Evolutionary conservation across 2,888 invertebrate species (phyloP), one percentile per base, ranked within the genome.

Genomic region (Parochlus steinenii): DNA sequence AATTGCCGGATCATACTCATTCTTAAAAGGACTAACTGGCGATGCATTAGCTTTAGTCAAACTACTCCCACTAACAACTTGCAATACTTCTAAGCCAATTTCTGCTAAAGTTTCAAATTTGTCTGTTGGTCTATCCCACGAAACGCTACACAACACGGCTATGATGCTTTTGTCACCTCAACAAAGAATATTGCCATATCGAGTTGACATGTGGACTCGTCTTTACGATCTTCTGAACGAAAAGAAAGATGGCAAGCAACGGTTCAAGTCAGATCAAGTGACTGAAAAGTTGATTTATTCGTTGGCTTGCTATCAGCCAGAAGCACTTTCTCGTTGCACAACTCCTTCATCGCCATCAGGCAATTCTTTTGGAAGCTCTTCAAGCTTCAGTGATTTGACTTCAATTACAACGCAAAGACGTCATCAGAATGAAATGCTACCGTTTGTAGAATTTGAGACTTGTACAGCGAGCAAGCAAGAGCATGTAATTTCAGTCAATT

Each of bases 401-500:
- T 45, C 51, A 37, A 44, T 47, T 40, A 37, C 47, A 35, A 63
- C 65, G 25, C 54, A 52, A 39, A 59, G 56, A 14, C 59, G 54
- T 46, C 46, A 54, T 52, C 52, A 51, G 34, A 62, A 59, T 40
- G 75, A 75, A 48, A 53, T 67, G 39, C 58, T 86, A 46, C 86
- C 85, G 0, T 86, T 86, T 59, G 65, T 75, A 40, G 86, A 86
- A 56, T 64, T 75, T 10, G 85, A 86, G 55, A 77, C 76, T 25
- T 85, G 85, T 52, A 85, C 86, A 3, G 85, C 85, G 10, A 82
- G 82, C 46, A 81, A 81, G 47, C 83, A 86, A 55, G 86, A 86
- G 48, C 85, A 85, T 51, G 74, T 86, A 25, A 79, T 85, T 26
- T 83, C 85, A 6, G 85, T 85, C 52, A 86, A 85, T 57, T 62